Conservation (phyloP, 2,113 vertebrate genomes). For the Argyrosomus japonicus region DNA sequence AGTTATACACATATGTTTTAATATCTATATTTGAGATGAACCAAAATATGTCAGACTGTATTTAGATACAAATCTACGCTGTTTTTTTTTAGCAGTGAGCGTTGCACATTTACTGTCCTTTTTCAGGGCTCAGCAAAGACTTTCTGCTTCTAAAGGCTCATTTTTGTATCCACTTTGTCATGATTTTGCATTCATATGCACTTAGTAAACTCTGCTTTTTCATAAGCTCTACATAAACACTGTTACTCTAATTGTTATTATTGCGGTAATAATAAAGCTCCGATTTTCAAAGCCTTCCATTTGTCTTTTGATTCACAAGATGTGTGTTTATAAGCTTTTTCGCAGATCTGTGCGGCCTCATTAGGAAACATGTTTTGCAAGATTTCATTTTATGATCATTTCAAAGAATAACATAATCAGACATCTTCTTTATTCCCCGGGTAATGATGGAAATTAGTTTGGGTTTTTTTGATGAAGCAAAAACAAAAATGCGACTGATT, state of each 20-base stretch:
- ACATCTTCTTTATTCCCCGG: background rate
- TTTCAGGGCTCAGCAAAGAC: background rate
- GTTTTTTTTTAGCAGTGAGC: too few species aligned
- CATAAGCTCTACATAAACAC: background rate
- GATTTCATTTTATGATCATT: conserved; percentile 5
- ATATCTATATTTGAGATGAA: too few species aligned
- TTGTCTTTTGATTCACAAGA: background rate
- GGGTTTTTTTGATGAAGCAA: background rate
- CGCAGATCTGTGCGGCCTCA: conserved; percentile 12
- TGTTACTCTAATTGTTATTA: background rate
- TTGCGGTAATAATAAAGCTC: background rate
- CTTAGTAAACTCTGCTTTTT: background rate
- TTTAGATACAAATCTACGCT: too few species aligned
- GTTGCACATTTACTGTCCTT: background rate
- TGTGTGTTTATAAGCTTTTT: background rate
- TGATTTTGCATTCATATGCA: background rate
- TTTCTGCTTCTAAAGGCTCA: background rate
- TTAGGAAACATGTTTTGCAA: conserved; percentile 10
- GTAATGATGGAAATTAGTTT: conserved; percentile 2
- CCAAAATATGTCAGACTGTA: too few species aligned
- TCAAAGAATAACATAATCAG: conserved; percentile 12
- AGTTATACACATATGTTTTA: too few species aligned
- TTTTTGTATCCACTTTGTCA: background rate
- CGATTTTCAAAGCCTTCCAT: conserved; percentile 1
- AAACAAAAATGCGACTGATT: background rate